A percentile compares a stretch with the other conserved stretches of the same genome.
These are phyloP conservation scores for Drosophila arizonae DNA, from an alignment of 1,140 invertebrate species.

Conservation along the genomic window DNA sequence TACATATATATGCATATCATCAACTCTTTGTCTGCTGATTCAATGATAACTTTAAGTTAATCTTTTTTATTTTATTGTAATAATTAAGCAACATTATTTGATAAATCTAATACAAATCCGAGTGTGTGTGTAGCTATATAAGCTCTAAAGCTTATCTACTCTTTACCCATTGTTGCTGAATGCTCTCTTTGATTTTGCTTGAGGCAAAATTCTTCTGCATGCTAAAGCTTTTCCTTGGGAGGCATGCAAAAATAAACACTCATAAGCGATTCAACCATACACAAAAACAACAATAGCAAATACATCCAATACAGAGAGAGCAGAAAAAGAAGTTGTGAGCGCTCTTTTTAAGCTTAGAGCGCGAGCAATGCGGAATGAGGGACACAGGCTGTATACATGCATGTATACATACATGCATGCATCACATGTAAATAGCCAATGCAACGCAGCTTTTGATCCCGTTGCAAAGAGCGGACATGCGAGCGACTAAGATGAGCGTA, in stretches of 20 bases:
- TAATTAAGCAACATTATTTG: background rate
- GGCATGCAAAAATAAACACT: too few species aligned
- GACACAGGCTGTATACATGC: background rate
- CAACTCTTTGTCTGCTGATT: constrained; percentile 6
- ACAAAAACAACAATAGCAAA: too few species aligned
- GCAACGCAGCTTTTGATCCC: background rate
- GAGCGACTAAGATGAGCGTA: background rate
- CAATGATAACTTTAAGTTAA: constrained; percentile 11
- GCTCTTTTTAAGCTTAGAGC: too few species aligned
- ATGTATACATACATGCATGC: too few species aligned
- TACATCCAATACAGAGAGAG: too few species aligned
- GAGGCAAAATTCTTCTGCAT: too few species aligned
- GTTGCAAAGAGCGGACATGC: background rate
- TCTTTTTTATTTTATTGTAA: background rate
- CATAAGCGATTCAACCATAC: too few species aligned
- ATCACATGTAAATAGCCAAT: background rate
- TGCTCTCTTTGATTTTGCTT: too few species aligned
- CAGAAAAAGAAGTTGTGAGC: too few species aligned
- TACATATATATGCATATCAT: constrained; percentile 17
- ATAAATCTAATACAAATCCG: too few species aligned
- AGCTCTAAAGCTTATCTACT: background rate
- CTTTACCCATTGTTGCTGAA: too few species aligned
- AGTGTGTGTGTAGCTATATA: background rate
- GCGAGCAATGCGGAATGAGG: background rate
- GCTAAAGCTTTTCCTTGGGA: too few species aligned